Percentiles rank a stretch among this genome's conserved stretches.
phyloP scores from a whole-genome alignment of 2,113 vertebrate species.

The Python bivittatus region DNA sequence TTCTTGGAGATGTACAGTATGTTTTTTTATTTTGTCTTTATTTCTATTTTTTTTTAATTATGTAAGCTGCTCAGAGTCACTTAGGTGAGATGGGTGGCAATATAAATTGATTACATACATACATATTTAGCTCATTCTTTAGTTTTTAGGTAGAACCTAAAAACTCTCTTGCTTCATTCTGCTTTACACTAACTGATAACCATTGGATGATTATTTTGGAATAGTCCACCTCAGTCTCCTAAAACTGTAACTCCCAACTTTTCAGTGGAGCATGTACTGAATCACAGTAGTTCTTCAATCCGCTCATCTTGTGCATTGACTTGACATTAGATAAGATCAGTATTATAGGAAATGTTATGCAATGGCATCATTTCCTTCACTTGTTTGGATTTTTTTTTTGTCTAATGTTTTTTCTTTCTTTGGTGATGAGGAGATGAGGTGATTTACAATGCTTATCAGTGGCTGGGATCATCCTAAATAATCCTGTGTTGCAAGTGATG shows the following conservation, averaged over 20 bases:
- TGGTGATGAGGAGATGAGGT: background rate
- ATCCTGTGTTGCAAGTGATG: background rate
- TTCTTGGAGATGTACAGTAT: too few species aligned
- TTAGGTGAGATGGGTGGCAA: background rate
- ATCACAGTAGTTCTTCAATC: background rate
- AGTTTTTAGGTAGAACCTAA: background rate
- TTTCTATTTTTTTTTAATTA: too few species aligned
- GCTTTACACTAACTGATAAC: background rate
- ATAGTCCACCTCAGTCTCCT: background rate
- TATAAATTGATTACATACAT: background rate
- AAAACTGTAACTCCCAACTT: background rate
- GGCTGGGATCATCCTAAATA: background rate
- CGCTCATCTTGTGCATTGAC: background rate
- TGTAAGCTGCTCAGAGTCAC: too few species aligned
- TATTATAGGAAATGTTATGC: background rate
- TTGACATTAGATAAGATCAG: background rate
- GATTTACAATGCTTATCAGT: background rate
- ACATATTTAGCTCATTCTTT: background rate
- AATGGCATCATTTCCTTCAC: background rate
- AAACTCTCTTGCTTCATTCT: background rate
- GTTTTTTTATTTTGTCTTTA: too few species aligned
- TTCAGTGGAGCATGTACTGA: background rate
- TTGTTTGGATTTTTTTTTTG: background rate
- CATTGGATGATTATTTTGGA: background rate
- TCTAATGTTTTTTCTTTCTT: background rate